Evolutionary conservation across 2,113 vertebrate species (phyloP), one percentile per base, ranked within the genome.

Genomic region (Rhynchomys soricoides): DNA sequence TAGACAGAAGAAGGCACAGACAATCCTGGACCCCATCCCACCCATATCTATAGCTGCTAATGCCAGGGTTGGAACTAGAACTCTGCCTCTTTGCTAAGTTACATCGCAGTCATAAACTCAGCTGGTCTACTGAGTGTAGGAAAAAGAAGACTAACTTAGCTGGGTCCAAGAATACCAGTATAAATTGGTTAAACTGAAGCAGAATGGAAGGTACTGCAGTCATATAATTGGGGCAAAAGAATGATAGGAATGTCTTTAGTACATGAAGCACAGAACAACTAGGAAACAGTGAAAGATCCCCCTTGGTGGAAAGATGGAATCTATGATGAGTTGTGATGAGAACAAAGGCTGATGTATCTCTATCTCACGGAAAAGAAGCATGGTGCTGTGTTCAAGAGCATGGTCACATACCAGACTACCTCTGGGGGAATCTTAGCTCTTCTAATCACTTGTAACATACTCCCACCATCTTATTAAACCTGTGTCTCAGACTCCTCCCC

Each of bases 221-320:
- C n/a, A 70, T 43, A 86, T 50, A 43, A 89, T 71, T 43, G 48
- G 17, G 7, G 16, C 21, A 15, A 95, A 78, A 73, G 48, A 93
- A 95, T 10, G 15, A 87, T 68, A 55, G 21, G 12, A 86, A 91
- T 19, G 13, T 11, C 66, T 52, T 81, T 34, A 45, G 34, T 29
- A 89, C 91, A 62, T 73, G 86, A 96, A 74, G 1, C 62, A 91
- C 55, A 95, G 91, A 90, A 79, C 17, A 86, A n/a, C 31, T 74
- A 24, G 37, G 8, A 96, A 68, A 77, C 7, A 81, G 77, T 29
- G 3, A 93, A 74, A 68, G 75, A 26, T 55, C 26, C 31, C 68
- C n/a, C 62, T 90, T 89, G 37, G 68, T 43, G 40, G 7, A 45
- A 85, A 82, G 24, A 88, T 0, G n/a, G 1, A 17, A 26, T 71